These are phyloP conservation scores for Xestia rhomboidea DNA, from an alignment of 2,888 invertebrate genomes.

Conservation along the genomic window DNA sequence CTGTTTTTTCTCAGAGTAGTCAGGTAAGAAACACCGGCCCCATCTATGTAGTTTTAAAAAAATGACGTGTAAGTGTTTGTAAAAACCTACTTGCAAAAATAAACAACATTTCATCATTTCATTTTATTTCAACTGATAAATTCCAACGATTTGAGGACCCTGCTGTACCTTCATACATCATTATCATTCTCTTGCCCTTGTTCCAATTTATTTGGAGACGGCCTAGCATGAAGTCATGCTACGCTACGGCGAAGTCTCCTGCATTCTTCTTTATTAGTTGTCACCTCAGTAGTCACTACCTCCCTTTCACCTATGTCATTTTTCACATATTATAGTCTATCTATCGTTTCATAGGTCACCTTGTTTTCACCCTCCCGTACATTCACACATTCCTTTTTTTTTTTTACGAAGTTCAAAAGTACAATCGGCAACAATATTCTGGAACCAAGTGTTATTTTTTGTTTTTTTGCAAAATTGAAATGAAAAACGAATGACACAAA, in stretches of 20 bases:
- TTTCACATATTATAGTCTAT: neutral
- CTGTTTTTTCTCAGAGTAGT: too few species aligned
- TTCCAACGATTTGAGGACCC: constrained; percentile 2
- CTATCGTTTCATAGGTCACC: neutral
- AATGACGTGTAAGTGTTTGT: too few species aligned
- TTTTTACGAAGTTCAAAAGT: neutral
- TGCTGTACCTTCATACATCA: neutral
- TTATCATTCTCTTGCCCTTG: neutral
- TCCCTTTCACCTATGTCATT: neutral
- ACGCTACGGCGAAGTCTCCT: too few species aligned
- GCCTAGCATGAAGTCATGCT: too few species aligned
- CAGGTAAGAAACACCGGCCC: too few species aligned
- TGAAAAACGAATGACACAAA: constrained; percentile 9
- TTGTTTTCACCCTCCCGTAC: neutral
- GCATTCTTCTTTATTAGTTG: too few species aligned
- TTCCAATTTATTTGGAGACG: neutral
- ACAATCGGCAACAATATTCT: constrained; percentile 3
- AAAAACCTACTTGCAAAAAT: too few species aligned
- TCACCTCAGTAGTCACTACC: too few species aligned
- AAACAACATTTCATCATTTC: too few species aligned
- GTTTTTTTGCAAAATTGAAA: constrained; percentile 3
- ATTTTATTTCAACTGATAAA: too few species aligned
- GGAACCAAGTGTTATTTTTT: neutral
- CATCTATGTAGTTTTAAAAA: too few species aligned
- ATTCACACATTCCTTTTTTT: neutral